phyloP scores from a whole-genome alignment of 2,113 vertebrate species.

The Mohoua ochrocephala region DNA sequence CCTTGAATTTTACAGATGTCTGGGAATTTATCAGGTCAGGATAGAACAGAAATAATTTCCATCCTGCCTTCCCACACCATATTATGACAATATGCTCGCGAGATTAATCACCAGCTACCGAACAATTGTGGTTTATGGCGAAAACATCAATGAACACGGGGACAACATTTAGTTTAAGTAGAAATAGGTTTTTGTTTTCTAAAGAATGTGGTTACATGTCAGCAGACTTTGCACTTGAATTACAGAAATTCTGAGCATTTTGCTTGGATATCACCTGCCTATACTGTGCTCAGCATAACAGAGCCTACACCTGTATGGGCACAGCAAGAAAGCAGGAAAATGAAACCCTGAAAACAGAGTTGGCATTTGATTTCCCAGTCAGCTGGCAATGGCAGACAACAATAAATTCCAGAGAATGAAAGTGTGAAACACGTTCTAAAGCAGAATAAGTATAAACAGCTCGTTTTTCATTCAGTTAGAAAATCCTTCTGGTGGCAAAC shows the following conservation, averaged over 20 bases:
- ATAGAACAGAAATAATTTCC: background rate
- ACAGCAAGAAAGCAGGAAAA: background rate
- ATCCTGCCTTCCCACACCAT: background rate
- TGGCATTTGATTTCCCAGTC: background rate
- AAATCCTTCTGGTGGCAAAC: background rate
- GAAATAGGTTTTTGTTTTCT: background rate
- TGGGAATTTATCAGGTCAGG: background rate
- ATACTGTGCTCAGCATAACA: background rate
- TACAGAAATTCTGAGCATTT: background rate
- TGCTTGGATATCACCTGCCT: background rate
- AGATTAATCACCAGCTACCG: background rate
- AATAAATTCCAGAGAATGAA: background rate
- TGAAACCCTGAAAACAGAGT: background rate
- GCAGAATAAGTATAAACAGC: background rate
- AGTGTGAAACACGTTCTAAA: background rate
- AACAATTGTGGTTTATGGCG: background rate
- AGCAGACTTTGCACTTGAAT: background rate
- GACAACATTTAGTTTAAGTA: background rate
- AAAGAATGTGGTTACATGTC: background rate
- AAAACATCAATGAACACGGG: background rate
- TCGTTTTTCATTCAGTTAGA: background rate
- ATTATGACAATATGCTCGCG: background rate
- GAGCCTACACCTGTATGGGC: background rate
- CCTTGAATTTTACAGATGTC: background rate
- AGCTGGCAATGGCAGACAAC: background rate